A percentile compares a stretch with the other conserved stretches of the same genome.
Conservation (phyloP, 2,797 vertebrate species). For the Sebastes nivosus region DNA sequence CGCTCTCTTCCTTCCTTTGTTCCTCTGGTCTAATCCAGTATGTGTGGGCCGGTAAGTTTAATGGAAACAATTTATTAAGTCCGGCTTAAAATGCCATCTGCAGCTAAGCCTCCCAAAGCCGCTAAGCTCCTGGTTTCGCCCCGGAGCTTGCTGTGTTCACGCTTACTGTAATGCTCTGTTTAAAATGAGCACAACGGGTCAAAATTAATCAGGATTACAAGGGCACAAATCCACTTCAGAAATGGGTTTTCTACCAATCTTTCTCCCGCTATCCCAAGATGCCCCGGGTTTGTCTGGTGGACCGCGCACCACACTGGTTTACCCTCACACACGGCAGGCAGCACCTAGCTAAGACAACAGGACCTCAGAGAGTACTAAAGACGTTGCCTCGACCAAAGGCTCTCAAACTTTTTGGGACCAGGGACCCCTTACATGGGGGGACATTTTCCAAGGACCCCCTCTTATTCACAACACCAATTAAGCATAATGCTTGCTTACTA, state of each 20-base stretch:
- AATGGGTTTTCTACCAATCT: slow-evolving; percentile 86
- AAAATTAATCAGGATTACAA: slow-evolving; percentile 91
- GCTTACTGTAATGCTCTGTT: slow-evolving; percentile 88
- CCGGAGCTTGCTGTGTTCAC: slow-evolving; percentile 83
- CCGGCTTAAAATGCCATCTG: slow-evolving; percentile 90
- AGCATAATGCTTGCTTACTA: no score
- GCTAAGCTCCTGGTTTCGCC: slow-evolving; percentile 86
- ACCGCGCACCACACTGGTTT: slow-evolving; percentile 45
- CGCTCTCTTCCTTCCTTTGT: slow-evolving; percentile 81
- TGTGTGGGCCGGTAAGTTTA: slow-evolving; percentile 89
- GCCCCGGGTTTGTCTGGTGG: slow-evolving; percentile 71
- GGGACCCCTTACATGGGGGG: no score
- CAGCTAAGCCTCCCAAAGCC: slow-evolving; percentile 88
- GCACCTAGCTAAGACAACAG: slow-evolving; percentile 10
- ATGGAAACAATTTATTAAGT: slow-evolving; percentile 92
- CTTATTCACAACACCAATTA: no score
- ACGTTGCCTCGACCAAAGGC: not conserved
- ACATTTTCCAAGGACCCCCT: no score
- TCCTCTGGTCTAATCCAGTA: slow-evolving; percentile 85
- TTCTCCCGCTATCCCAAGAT: slow-evolving; percentile 81
- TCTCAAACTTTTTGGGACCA: no score
- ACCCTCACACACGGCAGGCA: slow-evolving; percentile 21
- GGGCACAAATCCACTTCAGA: slow-evolving; percentile 89
- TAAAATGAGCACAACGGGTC: slow-evolving; percentile 89
- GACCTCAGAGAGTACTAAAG: not conserved